Evolutionary conservation across 1,140 invertebrate species (phyloP).

Genomic region (Augochlora pura): DNA sequence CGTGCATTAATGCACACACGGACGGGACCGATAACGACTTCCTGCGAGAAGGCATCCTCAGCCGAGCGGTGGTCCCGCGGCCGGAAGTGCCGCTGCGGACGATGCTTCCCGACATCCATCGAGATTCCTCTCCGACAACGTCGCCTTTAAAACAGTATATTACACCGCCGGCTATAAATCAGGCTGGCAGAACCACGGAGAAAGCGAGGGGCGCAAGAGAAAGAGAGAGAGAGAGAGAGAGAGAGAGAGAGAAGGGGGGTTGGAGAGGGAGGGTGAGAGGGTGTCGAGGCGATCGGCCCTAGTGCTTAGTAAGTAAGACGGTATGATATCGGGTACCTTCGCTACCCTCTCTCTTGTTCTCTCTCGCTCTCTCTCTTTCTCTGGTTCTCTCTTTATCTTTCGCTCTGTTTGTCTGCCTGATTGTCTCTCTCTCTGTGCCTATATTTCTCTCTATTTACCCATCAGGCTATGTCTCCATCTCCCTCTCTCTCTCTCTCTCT

Average conservation of each 20-base stretch:
- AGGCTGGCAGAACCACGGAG: conserved; percentile 8
- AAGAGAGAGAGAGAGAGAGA: too few species aligned
- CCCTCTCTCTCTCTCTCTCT: too few species aligned
- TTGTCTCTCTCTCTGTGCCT: too few species aligned
- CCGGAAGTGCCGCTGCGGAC: conserved; percentile 43
- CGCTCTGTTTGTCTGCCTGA: too few species aligned
- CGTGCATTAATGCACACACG: conserved; percentile 55
- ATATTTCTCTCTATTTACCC: too few species aligned
- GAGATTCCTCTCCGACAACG: conserved; percentile 62
- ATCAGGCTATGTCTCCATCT: too few species aligned
- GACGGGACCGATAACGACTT: conserved; percentile 54
- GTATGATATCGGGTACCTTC: conserved; percentile 42
- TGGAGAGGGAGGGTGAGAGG: neutral
- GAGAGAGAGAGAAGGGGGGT: conserved; percentile 27
- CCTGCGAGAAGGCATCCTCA: conserved; percentile 38
- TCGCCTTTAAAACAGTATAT: conserved; percentile 66
- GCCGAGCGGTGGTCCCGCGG: conserved; percentile 19
- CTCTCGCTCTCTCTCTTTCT: too few species aligned
- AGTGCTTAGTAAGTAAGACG: conserved; percentile 64
- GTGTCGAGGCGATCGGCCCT: conserved; percentile 35
- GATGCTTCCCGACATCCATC: conserved; percentile 57
- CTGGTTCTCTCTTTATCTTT: too few species aligned
- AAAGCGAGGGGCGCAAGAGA: too few species aligned
- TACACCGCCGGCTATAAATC: conserved; percentile 60
- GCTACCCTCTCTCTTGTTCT: too few species aligned